phyloP scores from a whole-genome alignment of 2,797 vertebrate genomes.

The Bradypus variegatus region DNA sequence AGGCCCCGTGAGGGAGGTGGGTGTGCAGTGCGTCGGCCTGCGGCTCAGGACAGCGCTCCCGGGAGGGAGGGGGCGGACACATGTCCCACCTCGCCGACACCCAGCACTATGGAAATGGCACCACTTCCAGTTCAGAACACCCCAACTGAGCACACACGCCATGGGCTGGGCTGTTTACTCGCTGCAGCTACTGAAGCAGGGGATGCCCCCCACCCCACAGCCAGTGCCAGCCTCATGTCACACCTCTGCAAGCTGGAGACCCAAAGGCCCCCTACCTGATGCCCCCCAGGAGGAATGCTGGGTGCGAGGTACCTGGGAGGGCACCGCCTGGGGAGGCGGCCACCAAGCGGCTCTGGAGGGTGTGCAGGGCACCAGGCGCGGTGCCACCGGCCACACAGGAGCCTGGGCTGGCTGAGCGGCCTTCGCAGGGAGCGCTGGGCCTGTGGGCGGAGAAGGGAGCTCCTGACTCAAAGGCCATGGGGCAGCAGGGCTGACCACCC shows the following conservation, averaged over 20 bases:
- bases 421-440: conserved; percentile 72
- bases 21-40: too few species aligned
- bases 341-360: conserved; percentile 85
- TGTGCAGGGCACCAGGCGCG: conserved; percentile 81
- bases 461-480: background rate
- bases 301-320: conserved; percentile 72
- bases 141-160: background rate
- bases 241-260: background rate
- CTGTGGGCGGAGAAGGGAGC: conserved; percentile 66
- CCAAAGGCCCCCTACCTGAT: background rate
- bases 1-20: too few species aligned
- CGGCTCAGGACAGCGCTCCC: too few species aligned
- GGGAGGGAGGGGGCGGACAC: background rate
- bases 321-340: conserved; percentile 73
- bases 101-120: background rate
- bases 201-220: background rate
- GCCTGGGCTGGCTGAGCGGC: conserved; percentile 30
- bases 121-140: background rate
- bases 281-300: background rate
- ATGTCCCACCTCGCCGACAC: background rate
- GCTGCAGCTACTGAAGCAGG: background rate
- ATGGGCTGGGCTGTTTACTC: background rate
- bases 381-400: conserved; percentile 58
- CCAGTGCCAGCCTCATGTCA: background rate
- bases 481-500: background rate